These are phyloP conservation scores for Meloidogyne exigua DNA, from an alignment of 1,140 invertebrate genomes.

Conservation along the genomic window DNA sequence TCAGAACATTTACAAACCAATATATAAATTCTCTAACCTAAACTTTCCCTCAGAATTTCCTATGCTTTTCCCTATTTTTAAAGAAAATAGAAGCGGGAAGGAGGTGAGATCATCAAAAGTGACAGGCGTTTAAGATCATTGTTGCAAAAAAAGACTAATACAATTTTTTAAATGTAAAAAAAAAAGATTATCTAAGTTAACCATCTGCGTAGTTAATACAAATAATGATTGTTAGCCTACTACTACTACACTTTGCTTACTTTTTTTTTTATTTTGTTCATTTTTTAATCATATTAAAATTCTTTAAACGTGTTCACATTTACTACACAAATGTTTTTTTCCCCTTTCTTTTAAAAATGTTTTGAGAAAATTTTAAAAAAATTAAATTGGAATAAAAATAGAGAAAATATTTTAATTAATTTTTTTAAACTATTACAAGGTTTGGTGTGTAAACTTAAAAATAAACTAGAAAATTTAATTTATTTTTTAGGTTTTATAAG, in stretches of 20 bases:
- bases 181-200: background rate
- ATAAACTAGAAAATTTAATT: too few species aligned
- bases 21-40: too few species aligned
- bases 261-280: background rate
- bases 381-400: too few species aligned
- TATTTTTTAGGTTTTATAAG: background rate
- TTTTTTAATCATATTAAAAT: conserved; percentile 3
- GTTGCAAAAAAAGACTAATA: too few species aligned
- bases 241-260: background rate
- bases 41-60: too few species aligned
- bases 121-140: background rate
- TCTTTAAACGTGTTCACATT: background rate
- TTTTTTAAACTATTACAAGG: too few species aligned
- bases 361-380: background rate
- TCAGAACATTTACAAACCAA: too few species aligned
- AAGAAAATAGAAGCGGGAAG: too few species aligned
- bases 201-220: background rate
- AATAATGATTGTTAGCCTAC: background rate
- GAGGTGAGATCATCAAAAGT: background rate
- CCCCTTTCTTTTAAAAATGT: background rate
- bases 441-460: too few species aligned
- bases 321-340: background rate
- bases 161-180: too few species aligned
- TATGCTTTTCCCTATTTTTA: too few species aligned
- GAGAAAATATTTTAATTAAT: too few species aligned